Evolutionary conservation across 2,113 vertebrate genomes (phyloP), one percentile per base, ranked within the genome.

Genomic region (Genyomyrus donnyi): DNA sequence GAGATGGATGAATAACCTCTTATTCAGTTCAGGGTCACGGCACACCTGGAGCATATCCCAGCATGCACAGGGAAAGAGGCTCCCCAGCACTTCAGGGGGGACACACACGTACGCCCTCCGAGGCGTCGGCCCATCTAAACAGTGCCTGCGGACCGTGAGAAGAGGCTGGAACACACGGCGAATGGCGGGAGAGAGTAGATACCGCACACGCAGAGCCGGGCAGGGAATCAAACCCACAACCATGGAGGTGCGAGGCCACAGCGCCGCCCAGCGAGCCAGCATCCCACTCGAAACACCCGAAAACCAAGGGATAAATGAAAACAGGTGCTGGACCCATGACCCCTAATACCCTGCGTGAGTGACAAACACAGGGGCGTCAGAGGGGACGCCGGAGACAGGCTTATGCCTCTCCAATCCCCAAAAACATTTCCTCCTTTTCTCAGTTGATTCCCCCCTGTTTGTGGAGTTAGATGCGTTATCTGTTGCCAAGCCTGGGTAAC

Each of bases 401-500:
- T 46, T 17, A 17, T 5, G 39, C 84, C 53, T 19, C 88, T 88
- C 58, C 48, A 19, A 46, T 88, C 70, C 35, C 50, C 88, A 19
- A 39, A 84, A 77, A 62, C 11, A 70, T 58, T 42, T 24, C 5
- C 45, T 49, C 45, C 45, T 27, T 50, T n/a, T 85, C 21, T 85
- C 48, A 49, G 48, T 48, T 50, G 21, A 46, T 50, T 50, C 45
- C 45, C 45, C 21, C 45, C 6, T 2, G 70, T 92, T 84, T 89
- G 89, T 90, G 84, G 48, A 89, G 66, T 88, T 31, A 48, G 58
- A 88, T 77, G 50, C 88, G 85, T 91, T 91, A 91, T 92, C 91
- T 92, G 90, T 91, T 90, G 70, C 83, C 83, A 35, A 74, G 91
- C 88, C 27, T 21, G 88, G 13, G 56, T 85, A 89, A 88, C 87